Base-by-base conservation (phyloP, 1,140 invertebrate species). In the Pseudomyrmex sp. region DNA sequence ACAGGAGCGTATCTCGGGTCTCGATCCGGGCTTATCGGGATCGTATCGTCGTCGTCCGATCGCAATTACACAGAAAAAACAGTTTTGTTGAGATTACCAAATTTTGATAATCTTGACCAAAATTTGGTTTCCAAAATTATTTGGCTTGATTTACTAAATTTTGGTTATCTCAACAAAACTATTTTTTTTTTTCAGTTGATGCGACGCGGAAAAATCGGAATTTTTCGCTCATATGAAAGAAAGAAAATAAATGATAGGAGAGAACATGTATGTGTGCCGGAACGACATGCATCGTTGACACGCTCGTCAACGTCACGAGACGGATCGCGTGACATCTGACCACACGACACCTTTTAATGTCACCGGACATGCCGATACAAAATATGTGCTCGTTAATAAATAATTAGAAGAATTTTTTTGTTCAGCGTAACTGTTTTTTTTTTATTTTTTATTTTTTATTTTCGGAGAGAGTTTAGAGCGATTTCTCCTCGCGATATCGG, bases 1-100 rank as follows among this genome's bases (percentile, higher is more conserved):
- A 88, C 75, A 80, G 80, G 54, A 35, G 62, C 80, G 85, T 54
- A 23, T 44, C 35, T 35, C 48, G 58, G 44, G 23, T n/a, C 50
- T n/a, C 50, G 70, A 58, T 10, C n/a, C 13, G 79, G 56, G 68
- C 46, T 35, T 35, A 35, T 35, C 35, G 35, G 5, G 48, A 9
- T n/a, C n/a, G 50, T 2, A 20, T 69, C 75, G 61, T 77, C 62
- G n/a, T 35, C 12, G 50, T 15, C 48, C 20, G 23, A 26, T 62
- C 46, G 79, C 79, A 18, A 82, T 63, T 8, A 15, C 20, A 18
- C 18, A 18, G 18, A 18, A 18, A 18, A 18, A 18, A 18, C 18
- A 18, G 18, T 18, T 18, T 18, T 18, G 18, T 18, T 18, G 18
- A 18, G 18, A 18, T 18, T 18, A 18, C 18, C 0, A 18, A 18